These are phyloP conservation scores for Ptychodera flava DNA, from an alignment of 35 echinoderm and acorn worm genomes.

Conservation along the genomic window DNA sequence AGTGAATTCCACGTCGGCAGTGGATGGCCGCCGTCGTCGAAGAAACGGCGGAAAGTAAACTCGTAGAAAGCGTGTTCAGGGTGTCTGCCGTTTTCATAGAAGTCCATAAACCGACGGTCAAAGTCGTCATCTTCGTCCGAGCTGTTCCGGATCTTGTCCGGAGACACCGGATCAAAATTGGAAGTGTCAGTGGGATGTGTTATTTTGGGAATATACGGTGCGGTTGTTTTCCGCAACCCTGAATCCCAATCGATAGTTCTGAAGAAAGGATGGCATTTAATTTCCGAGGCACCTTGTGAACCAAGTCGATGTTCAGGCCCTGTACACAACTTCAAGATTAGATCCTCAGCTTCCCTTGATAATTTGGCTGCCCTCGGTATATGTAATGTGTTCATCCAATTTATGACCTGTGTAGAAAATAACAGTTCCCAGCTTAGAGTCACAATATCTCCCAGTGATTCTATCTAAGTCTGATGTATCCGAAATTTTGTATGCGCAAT, in stretches of 20 bases:
- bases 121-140: conserved; percentile 68
- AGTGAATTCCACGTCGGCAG: conserved; percentile 28
- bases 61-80: conserved; percentile 97
- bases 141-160: conserved; percentile 48
- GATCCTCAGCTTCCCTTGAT: conserved; percentile 55
- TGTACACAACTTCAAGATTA: conserved; percentile 83
- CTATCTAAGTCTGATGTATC: too few species aligned
- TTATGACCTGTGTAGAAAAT: conserved; percentile 51
- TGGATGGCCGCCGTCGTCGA: conserved; percentile 72
- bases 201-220: conserved; percentile 73
- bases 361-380: conserved; percentile 76
- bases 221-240: conserved; percentile 68
- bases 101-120: conserved; percentile 26
- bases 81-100: conserved; percentile 36
- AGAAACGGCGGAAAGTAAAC: conserved; percentile 90
- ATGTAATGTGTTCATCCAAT: conserved; percentile 64
- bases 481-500: too few species aligned
- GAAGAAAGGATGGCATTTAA: conserved; percentile 84
- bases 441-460: too few species aligned
- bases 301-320: conserved; percentile 46
- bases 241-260: conserved; percentile 55
- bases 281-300: conserved; percentile 45
- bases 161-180: conserved; percentile 90
- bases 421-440: too few species aligned
- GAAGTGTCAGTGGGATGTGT: conserved; percentile 70